phyloP scores from a whole-genome alignment of 2,888 invertebrate genomes.

The Melieria crassipennis region DNA sequence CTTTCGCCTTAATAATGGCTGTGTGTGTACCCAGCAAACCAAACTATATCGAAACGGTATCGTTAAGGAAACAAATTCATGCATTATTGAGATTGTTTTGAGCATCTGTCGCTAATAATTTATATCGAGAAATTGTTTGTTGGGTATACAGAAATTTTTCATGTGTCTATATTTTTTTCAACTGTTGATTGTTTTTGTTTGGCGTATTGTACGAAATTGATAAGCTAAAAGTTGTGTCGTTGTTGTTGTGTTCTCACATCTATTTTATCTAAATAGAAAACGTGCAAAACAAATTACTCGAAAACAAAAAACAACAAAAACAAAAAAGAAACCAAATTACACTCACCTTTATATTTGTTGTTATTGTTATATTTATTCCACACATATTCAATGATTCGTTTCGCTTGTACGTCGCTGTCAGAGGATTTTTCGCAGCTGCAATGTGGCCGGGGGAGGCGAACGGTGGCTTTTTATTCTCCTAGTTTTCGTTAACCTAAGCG shows the following conservation, averaged over 20 bases:
- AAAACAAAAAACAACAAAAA: neutral
- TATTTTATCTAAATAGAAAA: slow-evolving; percentile 11
- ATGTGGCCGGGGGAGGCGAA: neutral
- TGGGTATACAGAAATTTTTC: too few relatives aligned
- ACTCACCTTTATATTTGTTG: neutral
- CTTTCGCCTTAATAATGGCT: too few relatives aligned
- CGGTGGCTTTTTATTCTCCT: too few relatives aligned
- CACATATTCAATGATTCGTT: neutral
- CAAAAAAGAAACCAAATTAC: neutral
- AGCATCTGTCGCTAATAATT: too few relatives aligned
- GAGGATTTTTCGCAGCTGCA: neutral
- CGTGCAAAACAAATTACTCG: neutral
- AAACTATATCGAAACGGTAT: too few relatives aligned
- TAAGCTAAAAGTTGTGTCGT: slow-evolving; percentile 23
- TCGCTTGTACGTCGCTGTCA: neutral
- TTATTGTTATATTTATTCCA: neutral
- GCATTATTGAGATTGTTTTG: too few relatives aligned
- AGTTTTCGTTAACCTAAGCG: too few relatives aligned
- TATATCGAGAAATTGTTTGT: too few relatives aligned
- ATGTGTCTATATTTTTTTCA: too few relatives aligned
- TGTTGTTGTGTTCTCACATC: slow-evolving; percentile 12
- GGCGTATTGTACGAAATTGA: slow-evolving; percentile 9
- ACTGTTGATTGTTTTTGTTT: too few relatives aligned
- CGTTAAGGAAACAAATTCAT: too few relatives aligned
- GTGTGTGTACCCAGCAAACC: too few relatives aligned